Percentiles rank a stretch among this genome's conserved stretches.
These are phyloP conservation scores for Andricus curvator DNA, from an alignment of 2,888 invertebrate genomes.

Conservation along the genomic window DNA sequence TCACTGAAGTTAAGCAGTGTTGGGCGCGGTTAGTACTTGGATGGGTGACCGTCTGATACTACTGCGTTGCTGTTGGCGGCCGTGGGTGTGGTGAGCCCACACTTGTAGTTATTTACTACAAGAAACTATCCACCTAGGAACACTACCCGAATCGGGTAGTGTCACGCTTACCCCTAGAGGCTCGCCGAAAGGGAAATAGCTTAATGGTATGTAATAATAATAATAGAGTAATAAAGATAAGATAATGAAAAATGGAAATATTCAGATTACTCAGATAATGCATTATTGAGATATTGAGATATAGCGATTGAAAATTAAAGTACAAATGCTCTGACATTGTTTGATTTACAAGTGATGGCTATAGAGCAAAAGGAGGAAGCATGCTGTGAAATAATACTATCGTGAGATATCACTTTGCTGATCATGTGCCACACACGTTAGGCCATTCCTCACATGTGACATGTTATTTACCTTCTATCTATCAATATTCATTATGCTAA, in stretches of 20 bases:
- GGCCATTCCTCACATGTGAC: constrained; percentile 7
- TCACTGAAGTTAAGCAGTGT: no score
- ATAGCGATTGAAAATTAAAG: background rate
- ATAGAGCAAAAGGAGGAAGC: background rate
- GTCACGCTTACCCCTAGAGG: no score
- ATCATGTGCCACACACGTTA: background rate
- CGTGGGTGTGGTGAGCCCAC: no score
- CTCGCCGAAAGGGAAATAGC: no score
- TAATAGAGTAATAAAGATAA: background rate
- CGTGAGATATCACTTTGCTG: background rate
- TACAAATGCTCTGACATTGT: background rate
- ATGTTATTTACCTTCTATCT: constrained; percentile 12
- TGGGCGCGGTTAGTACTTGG: no score
- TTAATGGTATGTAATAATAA: no score
- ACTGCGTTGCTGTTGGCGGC: no score
- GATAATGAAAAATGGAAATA: background rate
- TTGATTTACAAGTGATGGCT: background rate
- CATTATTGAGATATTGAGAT: background rate
- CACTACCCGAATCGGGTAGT: no score
- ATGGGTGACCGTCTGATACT: no score
- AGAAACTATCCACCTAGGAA: no score
- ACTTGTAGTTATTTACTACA: no score
- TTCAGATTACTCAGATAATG: background rate
- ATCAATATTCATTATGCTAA: constrained; percentile 33
- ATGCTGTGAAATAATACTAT: constrained; percentile 4